Base-by-base conservation (phyloP, 2,113 vertebrate genomes). In the Zeus faber region DNA sequence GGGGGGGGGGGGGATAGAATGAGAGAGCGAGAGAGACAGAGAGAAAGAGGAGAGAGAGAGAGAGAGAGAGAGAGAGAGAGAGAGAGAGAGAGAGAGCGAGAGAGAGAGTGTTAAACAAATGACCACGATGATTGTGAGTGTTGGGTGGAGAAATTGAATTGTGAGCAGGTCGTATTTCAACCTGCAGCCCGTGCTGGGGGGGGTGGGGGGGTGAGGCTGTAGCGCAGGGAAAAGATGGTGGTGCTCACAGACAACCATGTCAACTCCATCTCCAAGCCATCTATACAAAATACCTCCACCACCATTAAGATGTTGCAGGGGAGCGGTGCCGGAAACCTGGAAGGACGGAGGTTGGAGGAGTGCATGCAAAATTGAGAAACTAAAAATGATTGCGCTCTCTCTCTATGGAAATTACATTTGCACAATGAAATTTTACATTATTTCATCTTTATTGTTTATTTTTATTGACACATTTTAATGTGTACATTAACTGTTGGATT, bases 91-190 rank as follows among this genome's bases (percentile, higher is more conserved):
- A 49, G 59, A 24, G 55, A 50, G 49, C 29, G 56, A 40, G 31
- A 40, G 35, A 26, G 43, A 31, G 37, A 43, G 57, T 53, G 65
- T 70, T 62, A 67, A 76, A 74, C 29, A 29, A 79, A 80, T 76
- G 63, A 64, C 61, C 40, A 54, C 77, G 76, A 80, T 84, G 69
- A 82, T 80, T 69, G 67, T 31, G 17, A 73, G 61, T 67, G 65
- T 64, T 58, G 56, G 57, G 57, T n/a, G 68, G 45, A 79, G 66
- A 63, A 72, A 81, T 80, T 67, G 70, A 58, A 72, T 76, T 59
- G 26, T 54, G 70, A 82, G 79, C 54, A 62, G 67, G 59, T 74
- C 40, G 39, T 84, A 80, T 81, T 81, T 82, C 79, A 80, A 49
- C 29, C 31, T 1, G 7, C 26, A 4, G 22, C 3, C 6, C 41